Conservation (phyloP, 2,113 vertebrate species). For the Pteropus alecto region DNA sequence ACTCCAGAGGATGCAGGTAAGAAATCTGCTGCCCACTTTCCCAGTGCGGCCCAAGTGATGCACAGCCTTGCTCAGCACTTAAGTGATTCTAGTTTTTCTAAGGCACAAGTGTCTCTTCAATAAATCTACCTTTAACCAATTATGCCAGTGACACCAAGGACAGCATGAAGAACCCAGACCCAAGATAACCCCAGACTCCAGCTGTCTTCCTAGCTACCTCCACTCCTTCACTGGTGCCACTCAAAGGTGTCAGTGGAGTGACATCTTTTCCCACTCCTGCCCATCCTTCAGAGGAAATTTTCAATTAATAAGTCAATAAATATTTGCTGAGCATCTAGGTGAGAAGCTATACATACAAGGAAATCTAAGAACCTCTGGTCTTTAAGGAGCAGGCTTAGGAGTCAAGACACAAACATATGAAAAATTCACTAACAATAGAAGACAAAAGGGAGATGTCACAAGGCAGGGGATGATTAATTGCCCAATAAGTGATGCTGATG, state of each 20-base stretch:
- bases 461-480: neutral
- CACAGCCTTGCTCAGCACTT: neutral
- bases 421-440: neutral
- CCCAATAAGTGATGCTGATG: neutral
- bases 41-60: neutral
- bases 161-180: neutral
- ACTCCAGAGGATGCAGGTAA: slow-evolving; percentile 87
- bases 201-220: neutral
- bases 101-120: neutral
- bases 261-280: neutral
- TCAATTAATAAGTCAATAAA: neutral
- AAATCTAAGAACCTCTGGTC: neutral
- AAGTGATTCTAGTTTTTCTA: neutral
- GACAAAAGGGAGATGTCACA: neutral
- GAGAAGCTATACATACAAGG: neutral
- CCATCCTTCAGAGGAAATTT: neutral
- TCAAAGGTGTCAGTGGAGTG: neutral
- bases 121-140: neutral
- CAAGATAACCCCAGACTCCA: neutral
- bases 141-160: neutral
- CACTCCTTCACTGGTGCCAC: neutral
- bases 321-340: neutral
- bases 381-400: neutral
- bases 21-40: neutral
- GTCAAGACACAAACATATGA: neutral